Evolutionary conservation across 2,113 vertebrate species (phyloP), one percentile per base, ranked within the genome.

Genomic region (Callorhinus ursinus): DNA sequence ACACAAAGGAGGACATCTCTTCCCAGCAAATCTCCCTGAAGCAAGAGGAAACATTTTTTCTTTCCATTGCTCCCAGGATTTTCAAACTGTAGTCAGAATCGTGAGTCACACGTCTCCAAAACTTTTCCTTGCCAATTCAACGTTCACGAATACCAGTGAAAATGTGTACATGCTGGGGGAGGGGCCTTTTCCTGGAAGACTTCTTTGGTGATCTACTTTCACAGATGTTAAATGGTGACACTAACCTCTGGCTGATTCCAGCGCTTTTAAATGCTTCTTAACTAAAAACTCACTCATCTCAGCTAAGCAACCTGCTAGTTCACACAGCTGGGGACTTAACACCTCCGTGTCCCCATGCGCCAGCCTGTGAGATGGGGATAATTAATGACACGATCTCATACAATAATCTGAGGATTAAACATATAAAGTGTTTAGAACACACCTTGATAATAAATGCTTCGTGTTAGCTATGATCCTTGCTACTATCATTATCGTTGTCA

Each of bases 11-110:
- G 71, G 31, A 39, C 5, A 24, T 46, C 77, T 84, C 67, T 53
- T 79, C 53, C 69, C 65, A 33, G 89, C 67, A 83, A 97, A 92
- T 89, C 51, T 84, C 59, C 26, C 67, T n/a, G 31, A 87, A 92
- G 39, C 57, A 86, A 95, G 14, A 93, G n/a, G 16, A 42, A 93
- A 72, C n/a, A 28, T 46, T 88, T 91, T 95, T 85, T 93, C 76
- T 87, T 80, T 76, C 28, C 49, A 61, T 12, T 14, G 3, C 26
- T 55, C 13, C 5, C 51, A 65, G 79, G 53, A 71, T 81, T 74
- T 87, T 59, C 39, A 69, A 91, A 69, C 18, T 71, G 22, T 36
- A 1, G 63, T 86, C 79, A 65, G 49, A 92, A 89, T 49, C 31
- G 1, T 31, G 39, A 72, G 19, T 59, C 77, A 61, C 0, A 0